Base-by-base conservation (phyloP, 2,797 vertebrate species). In the Falco rusticolus region DNA sequence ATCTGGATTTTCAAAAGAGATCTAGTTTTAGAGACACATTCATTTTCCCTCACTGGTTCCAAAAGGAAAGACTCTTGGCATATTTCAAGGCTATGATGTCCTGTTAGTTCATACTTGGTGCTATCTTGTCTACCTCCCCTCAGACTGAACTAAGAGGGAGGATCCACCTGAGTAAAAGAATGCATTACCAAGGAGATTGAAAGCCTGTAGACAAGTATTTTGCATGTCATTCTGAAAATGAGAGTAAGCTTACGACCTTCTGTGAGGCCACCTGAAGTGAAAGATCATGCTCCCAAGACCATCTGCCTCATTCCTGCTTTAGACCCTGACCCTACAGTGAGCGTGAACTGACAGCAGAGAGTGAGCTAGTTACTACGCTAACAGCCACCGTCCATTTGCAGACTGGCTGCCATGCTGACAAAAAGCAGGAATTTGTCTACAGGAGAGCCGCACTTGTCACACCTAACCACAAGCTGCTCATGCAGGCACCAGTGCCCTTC, bases 341-440 rank as follows among this genome's bases (percentile, higher is more conserved):
- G 5, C 0, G 3, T 1, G 11, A n/a, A 34, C 60, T 25, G 45
- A 16, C 22, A 70, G 60, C 37, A 41, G 22, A 72, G 17, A 39
- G 37, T 1, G 25, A 83, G 60, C 18, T 24, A 13, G 31, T 12
- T 29, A 47, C 0, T 20, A 61, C 41, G 61, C 47, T 1, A 20
- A 22, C 16, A 84, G 71, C 39, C 61, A 8, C 50, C 76, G 66
- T 33, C 34, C 18, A 17, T 29, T 26, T 24, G 21, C 53, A 53
- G 0, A 0, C 56, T 34, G 43, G 66, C 63, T 79, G 74, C 51
- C 70, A 45, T 0, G 0, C 57, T 57, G 63, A 57, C 59, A 29
- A 43, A 53, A 85, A 75, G 66, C 8, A 16, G 50, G 20, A 68
- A 63, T 54, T 10, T 18, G 59, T 41, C 66, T 80, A 61, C 21